phyloP scores from a whole-genome alignment of 2,797 vertebrate genomes.

The Cossypha polioptera region DNA sequence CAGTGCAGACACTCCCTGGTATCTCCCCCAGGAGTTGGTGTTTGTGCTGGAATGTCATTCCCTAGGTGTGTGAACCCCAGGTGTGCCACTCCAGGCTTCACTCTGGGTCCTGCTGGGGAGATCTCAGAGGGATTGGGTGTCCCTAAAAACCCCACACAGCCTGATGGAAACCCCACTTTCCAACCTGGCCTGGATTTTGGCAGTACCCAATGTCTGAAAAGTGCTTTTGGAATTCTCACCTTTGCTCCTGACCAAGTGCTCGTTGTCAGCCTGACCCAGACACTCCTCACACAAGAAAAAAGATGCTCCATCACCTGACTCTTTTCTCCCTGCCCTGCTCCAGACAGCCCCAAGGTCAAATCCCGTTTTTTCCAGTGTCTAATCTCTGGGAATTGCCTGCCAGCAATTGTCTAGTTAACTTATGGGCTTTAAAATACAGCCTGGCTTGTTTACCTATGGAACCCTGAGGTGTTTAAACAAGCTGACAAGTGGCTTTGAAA shows the following conservation, averaged over 20 bases:
- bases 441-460: neutral
- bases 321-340: neutral
- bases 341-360: neutral
- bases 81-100: neutral
- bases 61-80: neutral
- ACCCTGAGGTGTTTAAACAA: slow-evolving; percentile 1
- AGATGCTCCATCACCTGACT: neutral
- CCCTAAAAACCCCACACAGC: neutral
- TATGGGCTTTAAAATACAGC: neutral
- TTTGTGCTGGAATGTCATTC: neutral
- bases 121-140: neutral
- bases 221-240: neutral
- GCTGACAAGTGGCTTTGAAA: slow-evolving; percentile 32
- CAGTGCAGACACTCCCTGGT: neutral
- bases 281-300: neutral
- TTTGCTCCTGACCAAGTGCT: neutral
- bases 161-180: neutral
- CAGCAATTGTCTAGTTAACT: slow-evolving; percentile 4
- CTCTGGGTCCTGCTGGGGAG: neutral
- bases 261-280: neutral
- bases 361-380: neutral
- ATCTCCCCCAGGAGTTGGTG: neutral
- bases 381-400: neutral
- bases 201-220: neutral
- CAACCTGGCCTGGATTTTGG: neutral